phyloP scores from a whole-genome alignment of 2,797 vertebrate genomes.

The Ctenopoma multispine region DNA sequence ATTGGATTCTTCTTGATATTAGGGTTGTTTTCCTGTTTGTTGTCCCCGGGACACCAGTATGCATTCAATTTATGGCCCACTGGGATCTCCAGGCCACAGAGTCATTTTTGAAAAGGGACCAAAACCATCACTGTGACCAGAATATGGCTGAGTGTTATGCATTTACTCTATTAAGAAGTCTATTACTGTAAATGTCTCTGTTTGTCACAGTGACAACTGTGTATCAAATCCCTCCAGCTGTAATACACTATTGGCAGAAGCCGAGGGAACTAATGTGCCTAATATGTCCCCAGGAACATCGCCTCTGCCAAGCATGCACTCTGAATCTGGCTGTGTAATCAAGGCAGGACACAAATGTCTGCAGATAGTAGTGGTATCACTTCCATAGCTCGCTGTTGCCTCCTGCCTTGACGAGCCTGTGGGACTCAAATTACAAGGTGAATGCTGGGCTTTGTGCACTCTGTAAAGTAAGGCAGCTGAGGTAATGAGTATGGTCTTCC shows the following conservation, averaged over 20 bases:
- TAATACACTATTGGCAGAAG: constrained; percentile 44
- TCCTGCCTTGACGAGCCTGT: constrained; percentile 61
- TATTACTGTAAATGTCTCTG: constrained; percentile 54
- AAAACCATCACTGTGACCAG: constrained; percentile 37
- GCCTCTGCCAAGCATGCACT: constrained; percentile 71
- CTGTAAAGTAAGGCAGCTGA: constrained; percentile 51
- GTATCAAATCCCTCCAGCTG: constrained; percentile 42
- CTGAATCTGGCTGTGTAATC: constrained; percentile 72
- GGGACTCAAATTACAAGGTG: constrained; percentile 76
- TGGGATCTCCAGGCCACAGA: constrained; percentile 42
- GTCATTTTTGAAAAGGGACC: constrained; percentile 50
- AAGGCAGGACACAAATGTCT: constrained; percentile 61
- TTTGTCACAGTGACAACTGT: constrained; percentile 51
- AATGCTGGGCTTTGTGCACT: constrained; percentile 67
- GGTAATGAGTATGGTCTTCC: constrained; percentile 76
- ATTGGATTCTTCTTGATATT: constrained; percentile 66
- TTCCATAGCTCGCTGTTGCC: constrained; percentile 57
- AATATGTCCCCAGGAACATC: constrained; percentile 57
- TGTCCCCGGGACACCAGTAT: constrained; percentile 51
- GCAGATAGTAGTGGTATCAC: constrained; percentile 53
- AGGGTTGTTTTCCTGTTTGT: constrained; percentile 66
- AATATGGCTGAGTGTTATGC: constrained; percentile 30
- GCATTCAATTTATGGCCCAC: constrained; percentile 51
- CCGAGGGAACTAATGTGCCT: constrained; percentile 64
- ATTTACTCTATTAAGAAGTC: constrained; percentile 57